Evolutionary conservation across 2,797 vertebrate genomes (phyloP).

Genomic region (Tarsius wallacei): DNA sequence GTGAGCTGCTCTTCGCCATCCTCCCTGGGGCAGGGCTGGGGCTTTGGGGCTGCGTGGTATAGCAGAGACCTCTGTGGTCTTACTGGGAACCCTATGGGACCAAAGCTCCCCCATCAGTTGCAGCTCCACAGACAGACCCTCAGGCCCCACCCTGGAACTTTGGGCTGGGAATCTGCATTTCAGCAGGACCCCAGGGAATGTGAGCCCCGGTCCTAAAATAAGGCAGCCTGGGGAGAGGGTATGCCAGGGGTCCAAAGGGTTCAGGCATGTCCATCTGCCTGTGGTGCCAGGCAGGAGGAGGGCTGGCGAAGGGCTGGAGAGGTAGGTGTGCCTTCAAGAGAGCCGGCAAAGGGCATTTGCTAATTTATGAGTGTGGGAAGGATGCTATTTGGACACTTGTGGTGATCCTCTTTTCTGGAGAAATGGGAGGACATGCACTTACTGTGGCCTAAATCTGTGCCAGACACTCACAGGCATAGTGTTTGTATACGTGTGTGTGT

Average conservation of each 20-base stretch:
- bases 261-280: rapidly evolving
- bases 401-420: neutral
- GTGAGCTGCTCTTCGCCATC: neutral
- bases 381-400: neutral
- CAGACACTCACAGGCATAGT: neutral
- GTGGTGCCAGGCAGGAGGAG: neutral
- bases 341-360: neutral
- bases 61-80: neutral
- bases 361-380: neutral
- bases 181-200: too few relatives aligned
- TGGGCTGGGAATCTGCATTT: neutral
- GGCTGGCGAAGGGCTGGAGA: neutral
- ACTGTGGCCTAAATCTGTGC: neutral
- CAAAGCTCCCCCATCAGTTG: neutral
- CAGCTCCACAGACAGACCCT: neutral
- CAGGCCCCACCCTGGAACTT: neutral
- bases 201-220: neutral
- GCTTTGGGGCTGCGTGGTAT: neutral
- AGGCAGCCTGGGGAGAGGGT: neutral
- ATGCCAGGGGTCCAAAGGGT: too few relatives aligned
- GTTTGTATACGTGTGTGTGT: too few relatives aligned
- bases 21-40: neutral
- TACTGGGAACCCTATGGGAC: neutral
- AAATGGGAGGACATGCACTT: too few relatives aligned
- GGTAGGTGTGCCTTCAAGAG: neutral